Evolutionary conservation across 2,113 vertebrate species (phyloP).

Genomic region (Grus americana): DNA sequence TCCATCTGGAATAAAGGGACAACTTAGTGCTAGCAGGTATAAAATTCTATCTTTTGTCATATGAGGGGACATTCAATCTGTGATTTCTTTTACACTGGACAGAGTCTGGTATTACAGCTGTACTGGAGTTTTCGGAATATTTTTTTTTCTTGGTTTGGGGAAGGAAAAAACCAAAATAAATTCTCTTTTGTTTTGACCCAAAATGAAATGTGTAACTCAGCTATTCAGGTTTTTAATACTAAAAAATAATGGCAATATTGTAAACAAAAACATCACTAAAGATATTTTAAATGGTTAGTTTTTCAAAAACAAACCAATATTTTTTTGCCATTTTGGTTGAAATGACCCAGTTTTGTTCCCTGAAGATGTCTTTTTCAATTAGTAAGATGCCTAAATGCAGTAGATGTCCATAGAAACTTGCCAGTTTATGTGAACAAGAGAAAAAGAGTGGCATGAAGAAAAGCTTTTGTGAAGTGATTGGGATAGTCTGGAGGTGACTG

Average conservation of each 20-base stretch:
- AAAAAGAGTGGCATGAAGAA: neutral
- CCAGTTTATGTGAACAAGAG: neutral
- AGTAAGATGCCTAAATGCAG: neutral
- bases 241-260: neutral
- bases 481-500: neutral
- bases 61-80: neutral
- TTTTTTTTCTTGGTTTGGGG: neutral
- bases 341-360: neutral
- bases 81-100: neutral
- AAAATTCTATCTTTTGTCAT: neutral
- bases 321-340: neutral
- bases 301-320: neutral
- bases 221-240: neutral
- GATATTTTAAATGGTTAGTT: neutral
- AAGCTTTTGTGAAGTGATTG: neutral
- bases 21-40: neutral
- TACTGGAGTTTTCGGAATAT: neutral
- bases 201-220: neutral
- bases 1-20: neutral
- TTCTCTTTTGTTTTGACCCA: neutral
- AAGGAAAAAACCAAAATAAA: neutral
- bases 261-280: neutral
- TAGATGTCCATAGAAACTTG: neutral
- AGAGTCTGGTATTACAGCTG: neutral
- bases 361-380: neutral